Conservation (phyloP, 2,888 invertebrate species). For the Lasioglossum calceatum region DNA sequence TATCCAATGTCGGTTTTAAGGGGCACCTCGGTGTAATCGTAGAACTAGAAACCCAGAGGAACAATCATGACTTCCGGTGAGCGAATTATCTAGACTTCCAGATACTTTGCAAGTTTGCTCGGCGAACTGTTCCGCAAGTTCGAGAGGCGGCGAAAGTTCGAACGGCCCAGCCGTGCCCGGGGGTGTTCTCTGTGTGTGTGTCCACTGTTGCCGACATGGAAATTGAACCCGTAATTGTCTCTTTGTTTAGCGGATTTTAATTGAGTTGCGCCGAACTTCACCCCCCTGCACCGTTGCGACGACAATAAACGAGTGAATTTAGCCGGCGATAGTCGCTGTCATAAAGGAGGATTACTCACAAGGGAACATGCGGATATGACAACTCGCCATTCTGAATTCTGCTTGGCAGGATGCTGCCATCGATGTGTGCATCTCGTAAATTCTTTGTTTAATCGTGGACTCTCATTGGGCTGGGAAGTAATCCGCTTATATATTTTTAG, state of each 20-base stretch:
- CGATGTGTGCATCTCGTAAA: too few relatives aligned
- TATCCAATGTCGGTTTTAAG: not conserved
- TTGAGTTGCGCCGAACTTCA: conserved; percentile 2
- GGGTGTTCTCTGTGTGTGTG: not conserved
- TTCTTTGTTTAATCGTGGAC: too few relatives aligned
- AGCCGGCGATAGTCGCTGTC: not conserved
- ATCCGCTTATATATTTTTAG: too few relatives aligned
- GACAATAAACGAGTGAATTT: conserved; percentile 3
- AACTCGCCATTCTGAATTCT: not conserved
- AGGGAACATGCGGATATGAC: not conserved
- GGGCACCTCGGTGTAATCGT: not conserved
- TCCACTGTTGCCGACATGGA: conserved; percentile 4
- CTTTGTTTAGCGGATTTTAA: conserved; percentile 15
- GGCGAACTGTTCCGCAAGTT: conserved; percentile 1
- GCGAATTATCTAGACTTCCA: conserved; percentile 7
- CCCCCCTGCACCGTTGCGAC: not conserved
- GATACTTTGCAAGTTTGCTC: not conserved
- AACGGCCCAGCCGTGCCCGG: not conserved
- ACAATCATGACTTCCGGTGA: not conserved
- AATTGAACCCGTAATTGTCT: conserved; percentile 8
- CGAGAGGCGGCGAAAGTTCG: not conserved
- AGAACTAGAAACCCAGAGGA: not conserved
- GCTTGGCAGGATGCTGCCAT: too few relatives aligned
- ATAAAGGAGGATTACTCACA: not conserved
- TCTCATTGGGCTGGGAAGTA: too few relatives aligned